These are phyloP conservation scores for Enteromius unitaeniatus DNA, from an alignment of 2,797 vertebrate genomes.

Conservation along the genomic window DNA sequence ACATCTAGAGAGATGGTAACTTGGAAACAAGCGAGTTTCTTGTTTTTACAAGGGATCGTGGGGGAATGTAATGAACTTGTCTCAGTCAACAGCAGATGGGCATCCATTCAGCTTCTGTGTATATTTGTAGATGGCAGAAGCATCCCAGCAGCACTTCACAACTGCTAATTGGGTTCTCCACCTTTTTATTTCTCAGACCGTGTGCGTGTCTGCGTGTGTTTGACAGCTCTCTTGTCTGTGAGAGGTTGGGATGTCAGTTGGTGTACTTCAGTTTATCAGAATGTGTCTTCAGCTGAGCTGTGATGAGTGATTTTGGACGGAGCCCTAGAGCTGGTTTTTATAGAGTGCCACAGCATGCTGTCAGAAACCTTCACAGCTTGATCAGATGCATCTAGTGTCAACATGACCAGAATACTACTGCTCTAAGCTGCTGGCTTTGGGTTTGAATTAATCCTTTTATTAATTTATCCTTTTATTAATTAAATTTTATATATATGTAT, in stretches of 20 bases:
- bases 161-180: slow-evolving; percentile 12
- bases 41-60: slow-evolving; percentile 7
- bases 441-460: neutral
- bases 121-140: slow-evolving; percentile 3
- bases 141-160: slow-evolving; percentile 17
- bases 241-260: slow-evolving; percentile 8
- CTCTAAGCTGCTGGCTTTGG: neutral
- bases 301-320: slow-evolving; percentile 10
- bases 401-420: slow-evolving; percentile 1
- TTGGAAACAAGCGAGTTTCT: slow-evolving; percentile 37
- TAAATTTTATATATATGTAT: too few species aligned
- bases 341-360: neutral
- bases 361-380: slow-evolving; percentile 21
- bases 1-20: slow-evolving; percentile 30
- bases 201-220: neutral
- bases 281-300: slow-evolving; percentile 6
- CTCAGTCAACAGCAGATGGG: slow-evolving; percentile 12
- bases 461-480: neutral
- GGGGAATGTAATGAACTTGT: slow-evolving; percentile 37
- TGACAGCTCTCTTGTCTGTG: neutral
- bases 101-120: slow-evolving; percentile 2
- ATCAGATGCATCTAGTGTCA: slow-evolving; percentile 3
- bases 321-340: slow-evolving; percentile 7
- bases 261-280: slow-evolving; percentile 36
- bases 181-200: slow-evolving; percentile 11